A percentile compares a stretch with the other conserved stretches of the same genome.
Conservation (phyloP, 92 coral and sea anemone genomes). For the Desmophyllum pertusum region DNA sequence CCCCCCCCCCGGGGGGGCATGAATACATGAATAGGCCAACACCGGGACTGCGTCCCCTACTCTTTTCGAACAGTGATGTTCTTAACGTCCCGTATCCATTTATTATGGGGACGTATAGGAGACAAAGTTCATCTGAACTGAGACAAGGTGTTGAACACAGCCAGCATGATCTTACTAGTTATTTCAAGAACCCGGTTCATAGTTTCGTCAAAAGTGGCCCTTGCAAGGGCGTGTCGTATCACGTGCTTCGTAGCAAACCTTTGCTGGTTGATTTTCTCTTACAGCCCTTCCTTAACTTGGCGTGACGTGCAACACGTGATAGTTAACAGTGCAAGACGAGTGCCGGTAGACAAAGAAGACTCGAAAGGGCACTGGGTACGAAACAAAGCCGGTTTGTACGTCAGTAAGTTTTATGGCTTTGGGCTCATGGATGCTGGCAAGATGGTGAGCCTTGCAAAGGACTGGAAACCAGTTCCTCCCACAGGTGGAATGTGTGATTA, state of each 20-base stretch:
- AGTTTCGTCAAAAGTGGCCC: too few species aligned
- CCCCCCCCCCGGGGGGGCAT: too few species aligned
- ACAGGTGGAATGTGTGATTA: slow-evolving; percentile 36
- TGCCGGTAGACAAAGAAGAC: background rate
- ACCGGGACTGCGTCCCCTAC: too few species aligned
- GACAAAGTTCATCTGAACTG: too few species aligned
- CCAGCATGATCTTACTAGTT: too few species aligned
- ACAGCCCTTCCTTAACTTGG: background rate
- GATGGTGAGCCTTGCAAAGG: slow-evolving; percentile 49
- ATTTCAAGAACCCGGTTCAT: too few species aligned
- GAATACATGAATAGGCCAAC: too few species aligned
- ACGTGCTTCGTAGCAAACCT: background rate
- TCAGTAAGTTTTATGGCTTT: slow-evolving; percentile 56
- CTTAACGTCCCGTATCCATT: too few species aligned
- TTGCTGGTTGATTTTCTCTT: background rate
- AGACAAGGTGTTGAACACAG: too few species aligned
- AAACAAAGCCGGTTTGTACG: slow-evolving; percentile 23
- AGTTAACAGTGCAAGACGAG: slow-evolving; percentile 30
- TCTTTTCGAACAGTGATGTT: too few species aligned
- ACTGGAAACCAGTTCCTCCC: slow-evolving; percentile 50
- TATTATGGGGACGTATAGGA: too few species aligned
- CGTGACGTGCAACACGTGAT: slow-evolving; percentile 19
- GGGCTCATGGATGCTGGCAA: slow-evolving; percentile 62
- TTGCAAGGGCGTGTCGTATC: background rate
- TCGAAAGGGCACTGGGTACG: slow-evolving; percentile 14